These are phyloP conservation scores for Drosophila gaucha DNA, from an alignment of 2,888 invertebrate species.

Conservation along the genomic window DNA sequence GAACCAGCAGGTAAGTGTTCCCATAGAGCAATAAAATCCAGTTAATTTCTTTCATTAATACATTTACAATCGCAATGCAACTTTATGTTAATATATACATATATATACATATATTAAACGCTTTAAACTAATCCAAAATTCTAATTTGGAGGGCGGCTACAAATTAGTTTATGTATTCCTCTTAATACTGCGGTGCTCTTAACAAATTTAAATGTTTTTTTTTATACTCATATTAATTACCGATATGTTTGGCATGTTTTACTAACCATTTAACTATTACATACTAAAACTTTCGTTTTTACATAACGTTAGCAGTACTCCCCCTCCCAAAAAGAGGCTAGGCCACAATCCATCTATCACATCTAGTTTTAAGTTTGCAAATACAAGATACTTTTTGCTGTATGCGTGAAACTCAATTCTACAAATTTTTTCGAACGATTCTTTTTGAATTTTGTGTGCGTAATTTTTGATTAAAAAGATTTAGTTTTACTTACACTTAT, in stretches of 20 bases:
- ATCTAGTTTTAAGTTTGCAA: slow-evolving; percentile 10
- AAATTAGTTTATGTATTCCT: slow-evolving; percentile 5
- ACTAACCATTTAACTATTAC: slow-evolving; percentile 35
- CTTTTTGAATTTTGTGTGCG: slow-evolving; percentile 29
- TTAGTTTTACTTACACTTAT: slow-evolving; percentile 19
- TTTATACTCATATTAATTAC: slow-evolving; percentile 22
- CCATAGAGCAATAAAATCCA: slow-evolving; percentile 20
- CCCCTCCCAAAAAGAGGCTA: slow-evolving; percentile 10
- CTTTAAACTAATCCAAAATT: slow-evolving; percentile 24
- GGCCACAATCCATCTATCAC: slow-evolving; percentile 6
- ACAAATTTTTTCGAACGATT: background rate
- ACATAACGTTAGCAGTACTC: slow-evolving; percentile 9
- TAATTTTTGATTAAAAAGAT: slow-evolving; percentile 14
- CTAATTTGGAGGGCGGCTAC: slow-evolving; percentile 25
- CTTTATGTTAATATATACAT: slow-evolving; percentile 8
- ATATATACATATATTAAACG: background rate
- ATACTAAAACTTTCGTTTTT: slow-evolving; percentile 2
- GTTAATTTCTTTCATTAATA: slow-evolving; percentile 33
- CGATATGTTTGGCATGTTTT: slow-evolving; percentile 44
- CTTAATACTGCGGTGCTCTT: slow-evolving; percentile 18
- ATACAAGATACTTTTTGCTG: slow-evolving; percentile 21
- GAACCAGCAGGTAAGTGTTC: slow-evolving; percentile 88
- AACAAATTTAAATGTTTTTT: slow-evolving; percentile 3
- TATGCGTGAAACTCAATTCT: slow-evolving; percentile 49
- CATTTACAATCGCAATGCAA: slow-evolving; percentile 50